These are phyloP conservation scores for Sebastiscus albofasciatus DNA, from an alignment of 2,797 vertebrate species.

Conservation along the genomic window DNA sequence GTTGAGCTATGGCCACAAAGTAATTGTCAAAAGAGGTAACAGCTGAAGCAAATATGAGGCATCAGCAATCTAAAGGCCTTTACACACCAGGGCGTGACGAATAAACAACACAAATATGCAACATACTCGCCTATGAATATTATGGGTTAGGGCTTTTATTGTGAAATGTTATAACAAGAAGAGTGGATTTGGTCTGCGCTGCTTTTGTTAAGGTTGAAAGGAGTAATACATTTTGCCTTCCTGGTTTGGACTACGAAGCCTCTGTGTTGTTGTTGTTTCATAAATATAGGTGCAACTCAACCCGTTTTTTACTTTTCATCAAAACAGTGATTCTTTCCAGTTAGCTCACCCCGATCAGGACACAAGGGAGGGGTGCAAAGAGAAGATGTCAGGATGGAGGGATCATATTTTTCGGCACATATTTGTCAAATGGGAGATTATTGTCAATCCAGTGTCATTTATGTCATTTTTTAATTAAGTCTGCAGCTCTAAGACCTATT, in stretches of 20 bases:
- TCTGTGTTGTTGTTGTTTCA: no score
- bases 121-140: no score
- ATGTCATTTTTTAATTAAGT: constrained; percentile 13
- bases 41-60: no score
- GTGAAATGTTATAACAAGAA: no score
- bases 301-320: not conserved
- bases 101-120: no score
- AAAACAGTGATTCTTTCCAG: not conserved
- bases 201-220: no score
- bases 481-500: constrained; percentile 1
- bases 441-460: constrained; percentile 27
- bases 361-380: not conserved
- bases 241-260: fast-evolving
- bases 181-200: no score
- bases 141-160: no score
- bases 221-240: no score
- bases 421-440: constrained; percentile 20
- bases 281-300: no score
- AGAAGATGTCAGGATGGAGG: not conserved
- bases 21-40: not conserved
- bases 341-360: not conserved
- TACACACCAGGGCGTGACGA: no score
- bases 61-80: fast-evolving
- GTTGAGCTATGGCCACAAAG: not conserved
- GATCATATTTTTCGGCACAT: not conserved